These are phyloP conservation scores for Stenodera caucasica DNA, from an alignment of 2,888 invertebrate species.

Conservation along the genomic window DNA sequence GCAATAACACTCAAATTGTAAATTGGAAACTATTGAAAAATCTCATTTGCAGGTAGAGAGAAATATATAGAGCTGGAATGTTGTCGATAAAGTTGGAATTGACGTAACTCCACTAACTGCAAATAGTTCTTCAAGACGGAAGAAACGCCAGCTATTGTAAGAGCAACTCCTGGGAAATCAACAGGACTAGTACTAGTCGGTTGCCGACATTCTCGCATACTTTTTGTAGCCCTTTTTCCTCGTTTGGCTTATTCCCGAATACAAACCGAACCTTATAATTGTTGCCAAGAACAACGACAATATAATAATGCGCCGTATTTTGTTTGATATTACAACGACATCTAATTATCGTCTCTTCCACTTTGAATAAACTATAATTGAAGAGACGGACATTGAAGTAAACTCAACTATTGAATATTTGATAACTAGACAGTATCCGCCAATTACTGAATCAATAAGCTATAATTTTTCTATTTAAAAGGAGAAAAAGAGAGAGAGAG, in stretches of 20 bases:
- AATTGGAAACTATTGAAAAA: conserved; percentile 49
- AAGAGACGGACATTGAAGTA: conserved; percentile 14
- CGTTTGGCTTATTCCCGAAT: no score
- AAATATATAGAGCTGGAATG: conserved; percentile 23
- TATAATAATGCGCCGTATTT: background rate
- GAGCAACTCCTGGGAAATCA: conserved; percentile 44
- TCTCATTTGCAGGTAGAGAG: conserved; percentile 43
- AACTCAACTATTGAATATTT: conserved; percentile 21
- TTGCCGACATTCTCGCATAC: background rate
- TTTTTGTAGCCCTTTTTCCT: no score
- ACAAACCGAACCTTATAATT: background rate
- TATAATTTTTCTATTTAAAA: conserved; percentile 22
- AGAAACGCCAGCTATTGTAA: conserved; percentile 35
- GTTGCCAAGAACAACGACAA: background rate
- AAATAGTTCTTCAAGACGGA: conserved; percentile 38
- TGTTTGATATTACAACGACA: conserved; percentile 1
- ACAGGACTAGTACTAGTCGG: conserved; percentile 32
- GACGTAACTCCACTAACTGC: conserved; percentile 39
- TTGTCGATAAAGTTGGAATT: conserved; percentile 44
- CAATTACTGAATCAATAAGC: conserved; percentile 25
- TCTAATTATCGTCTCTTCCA: conserved; percentile 20
- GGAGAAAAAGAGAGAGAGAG: background rate
- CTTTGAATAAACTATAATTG: conserved; percentile 18
- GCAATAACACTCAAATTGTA: conserved; percentile 45
- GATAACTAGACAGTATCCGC: conserved; percentile 16